Conservation (phyloP, 30 jellyfish, hydroid and myxozoan genomes). For the Hydractinia symbiolongicarpus region DNA sequence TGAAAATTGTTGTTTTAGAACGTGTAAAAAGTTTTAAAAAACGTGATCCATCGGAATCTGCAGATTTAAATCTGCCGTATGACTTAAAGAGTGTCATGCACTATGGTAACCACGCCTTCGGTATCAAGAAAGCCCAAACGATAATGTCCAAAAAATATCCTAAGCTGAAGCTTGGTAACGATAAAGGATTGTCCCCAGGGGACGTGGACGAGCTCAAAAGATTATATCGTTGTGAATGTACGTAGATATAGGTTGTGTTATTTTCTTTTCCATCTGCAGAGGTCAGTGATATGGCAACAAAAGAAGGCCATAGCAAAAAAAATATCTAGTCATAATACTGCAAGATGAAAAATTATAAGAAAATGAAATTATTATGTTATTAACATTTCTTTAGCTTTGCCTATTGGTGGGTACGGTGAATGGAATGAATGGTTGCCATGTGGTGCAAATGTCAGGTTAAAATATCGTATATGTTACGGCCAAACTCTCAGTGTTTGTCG, state of each 20-base stretch:
- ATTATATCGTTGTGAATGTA: conserved; percentile 8
- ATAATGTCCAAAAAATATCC: neutral
- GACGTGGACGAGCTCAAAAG: neutral
- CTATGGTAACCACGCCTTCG: neutral
- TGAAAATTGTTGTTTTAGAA: too few relatives aligned
- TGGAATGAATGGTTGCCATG: neutral
- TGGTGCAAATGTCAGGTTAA: neutral
- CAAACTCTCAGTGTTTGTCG: conserved; percentile 4
- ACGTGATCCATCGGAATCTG: neutral
- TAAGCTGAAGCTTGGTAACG: neutral
- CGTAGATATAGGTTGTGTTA: neutral
- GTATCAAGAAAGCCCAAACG: neutral
- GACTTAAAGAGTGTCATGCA: conserved; percentile 9
- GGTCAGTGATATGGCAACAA: neutral
- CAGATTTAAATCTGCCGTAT: neutral
- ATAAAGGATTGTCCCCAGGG: neutral
- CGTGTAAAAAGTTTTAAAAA: neutral
- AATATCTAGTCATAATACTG: neutral
- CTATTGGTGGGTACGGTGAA: conserved; percentile 9
- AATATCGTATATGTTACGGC: conserved; percentile 1
- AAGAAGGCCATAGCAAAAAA: neutral
- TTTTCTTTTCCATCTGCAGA: neutral
- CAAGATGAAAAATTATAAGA: neutral
- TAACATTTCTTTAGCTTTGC: neutral
- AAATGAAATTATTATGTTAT: neutral